Evolutionary conservation across 2,888 invertebrate genomes (phyloP).

Genomic region (Acanthosepion pharaonis): DNA sequence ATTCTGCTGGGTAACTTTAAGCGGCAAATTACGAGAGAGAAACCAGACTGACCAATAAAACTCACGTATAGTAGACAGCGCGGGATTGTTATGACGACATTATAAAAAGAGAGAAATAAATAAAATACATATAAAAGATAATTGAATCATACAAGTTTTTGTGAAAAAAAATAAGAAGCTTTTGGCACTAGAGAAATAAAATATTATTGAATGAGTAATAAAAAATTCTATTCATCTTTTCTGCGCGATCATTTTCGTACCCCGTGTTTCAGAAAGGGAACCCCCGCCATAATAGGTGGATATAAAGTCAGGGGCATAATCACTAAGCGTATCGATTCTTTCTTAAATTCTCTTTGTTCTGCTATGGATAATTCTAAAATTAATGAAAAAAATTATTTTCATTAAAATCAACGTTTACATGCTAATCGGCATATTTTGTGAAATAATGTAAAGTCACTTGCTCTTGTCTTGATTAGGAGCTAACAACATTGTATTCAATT

Average conservation of each 20-base stretch:
- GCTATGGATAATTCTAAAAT: neutral
- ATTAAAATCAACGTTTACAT: neutral
- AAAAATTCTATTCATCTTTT: neutral
- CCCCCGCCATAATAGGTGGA: neutral
- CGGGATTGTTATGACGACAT: constrained; percentile 4
- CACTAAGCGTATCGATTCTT: neutral
- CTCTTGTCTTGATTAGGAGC: too few relatives aligned
- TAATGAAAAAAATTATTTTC: neutral
- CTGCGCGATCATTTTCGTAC: neutral
- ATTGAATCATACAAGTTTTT: neutral
- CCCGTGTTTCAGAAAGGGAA: neutral
- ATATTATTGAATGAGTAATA: neutral
- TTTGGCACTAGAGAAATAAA: neutral
- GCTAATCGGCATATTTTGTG: too few relatives aligned
- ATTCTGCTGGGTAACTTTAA: constrained; percentile 35
- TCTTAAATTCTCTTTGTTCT: neutral
- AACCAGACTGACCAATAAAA: neutral
- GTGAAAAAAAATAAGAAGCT: neutral
- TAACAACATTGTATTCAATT: too few relatives aligned
- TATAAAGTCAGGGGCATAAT: neutral
- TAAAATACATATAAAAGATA: neutral
- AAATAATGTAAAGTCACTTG: too few relatives aligned
- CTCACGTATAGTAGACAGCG: neutral
- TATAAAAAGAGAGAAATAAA: neutral
- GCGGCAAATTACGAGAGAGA: constrained; percentile 42